Conservation (phyloP, 2,113 vertebrate genomes). For the Athene noctua region DNA sequence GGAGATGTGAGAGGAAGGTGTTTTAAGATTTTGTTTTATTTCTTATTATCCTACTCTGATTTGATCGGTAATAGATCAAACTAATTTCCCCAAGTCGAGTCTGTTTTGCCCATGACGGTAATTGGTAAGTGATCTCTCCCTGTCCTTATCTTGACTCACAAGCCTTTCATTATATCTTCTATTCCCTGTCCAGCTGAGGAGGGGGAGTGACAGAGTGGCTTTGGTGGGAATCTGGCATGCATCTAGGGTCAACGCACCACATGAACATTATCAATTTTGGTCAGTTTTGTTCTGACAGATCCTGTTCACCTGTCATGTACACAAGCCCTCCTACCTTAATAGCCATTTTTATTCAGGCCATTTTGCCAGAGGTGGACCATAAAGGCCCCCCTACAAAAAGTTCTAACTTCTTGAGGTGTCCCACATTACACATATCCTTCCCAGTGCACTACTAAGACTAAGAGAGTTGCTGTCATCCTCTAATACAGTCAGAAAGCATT, state of each 20-base stretch:
- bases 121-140: background rate
- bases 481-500: background rate
- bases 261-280: accelerated
- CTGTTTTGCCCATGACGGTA: background rate
- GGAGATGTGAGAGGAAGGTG: too few relatives aligned
- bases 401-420: background rate
- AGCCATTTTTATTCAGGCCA: background rate
- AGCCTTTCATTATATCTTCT: background rate
- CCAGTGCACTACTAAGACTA: background rate
- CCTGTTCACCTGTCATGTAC: background rate
- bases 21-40: too few relatives aligned
- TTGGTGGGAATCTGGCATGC: background rate
- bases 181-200: background rate
- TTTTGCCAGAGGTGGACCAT: background rate
- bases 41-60: too few relatives aligned
- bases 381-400: background rate
- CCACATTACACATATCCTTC: background rate
- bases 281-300: background rate
- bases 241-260: background rate
- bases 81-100: background rate
- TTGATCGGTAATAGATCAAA: background rate
- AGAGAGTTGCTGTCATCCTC: background rate
- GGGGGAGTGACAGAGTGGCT: background rate
- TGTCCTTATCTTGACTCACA: background rate
- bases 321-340: background rate